Base-by-base conservation (phyloP, 2,888 invertebrate species). In the Halictus ligatus region DNA sequence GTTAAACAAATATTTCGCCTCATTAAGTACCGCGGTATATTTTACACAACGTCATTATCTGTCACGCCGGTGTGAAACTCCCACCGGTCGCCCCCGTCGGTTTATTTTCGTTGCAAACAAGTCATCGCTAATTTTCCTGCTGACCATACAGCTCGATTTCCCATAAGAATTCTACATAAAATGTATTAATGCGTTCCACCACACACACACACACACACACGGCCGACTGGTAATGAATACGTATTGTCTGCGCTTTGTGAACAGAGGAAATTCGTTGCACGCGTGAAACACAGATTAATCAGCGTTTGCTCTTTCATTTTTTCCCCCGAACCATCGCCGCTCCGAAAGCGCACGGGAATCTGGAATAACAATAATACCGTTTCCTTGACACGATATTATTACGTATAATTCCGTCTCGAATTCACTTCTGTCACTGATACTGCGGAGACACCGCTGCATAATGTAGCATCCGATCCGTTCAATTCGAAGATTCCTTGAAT, bases 71-170 rank as follows among this genome's bases (percentile, higher is more conserved):
- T 46, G n/a, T 69, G 67, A 76, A 85, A 81, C 64, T 50, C 78
- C 58, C 67, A 48, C 77, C 67, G 48, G 67, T 5, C 35, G 18
- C 13, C 50, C 60, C 35, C n/a, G 35, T 1, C 69, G 50, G 74
- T 84, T 84, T 84, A 78, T 83, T 83, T 58, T 48, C 77, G 48
- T 21, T 35, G 77, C 77, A 78, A 84, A 84, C 84, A 84, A 85
- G 80, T 85, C 85, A 80, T 80, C 85, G 85, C 69, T 85, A 85
- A 85, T 85, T 85, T 80, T 85, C 77, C 35, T 60, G 78, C 77
- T 67, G 60, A 46, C 69, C 85, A 29, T 78, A 46, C 60, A 64
- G 60, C 73, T 35, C 85, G 85, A 85, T 83, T 85, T 85, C 85
- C 85, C 85, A 81, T 85, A 85, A 85, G 85, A 85, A 85, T 85